Evolutionary conservation across 2,888 invertebrate species (phyloP).

Genomic region (Crioceris asparagi): DNA sequence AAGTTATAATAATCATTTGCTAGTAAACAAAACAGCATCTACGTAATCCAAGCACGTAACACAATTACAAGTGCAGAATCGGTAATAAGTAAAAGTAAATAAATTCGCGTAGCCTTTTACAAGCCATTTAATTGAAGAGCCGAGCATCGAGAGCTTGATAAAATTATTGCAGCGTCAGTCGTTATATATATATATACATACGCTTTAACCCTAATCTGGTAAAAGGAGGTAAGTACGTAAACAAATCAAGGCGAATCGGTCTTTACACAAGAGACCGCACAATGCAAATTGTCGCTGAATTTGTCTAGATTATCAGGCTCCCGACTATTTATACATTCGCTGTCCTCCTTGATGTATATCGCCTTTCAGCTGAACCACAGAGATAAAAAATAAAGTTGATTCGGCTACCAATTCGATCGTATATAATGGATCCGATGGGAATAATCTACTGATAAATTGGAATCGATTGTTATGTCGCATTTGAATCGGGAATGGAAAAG

Average conservation of each 20-base stretch:
- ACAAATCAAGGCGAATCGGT: conserved; percentile 34
- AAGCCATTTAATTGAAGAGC: conserved; percentile 35
- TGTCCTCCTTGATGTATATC: conserved; percentile 19
- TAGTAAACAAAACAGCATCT: conserved; percentile 15
- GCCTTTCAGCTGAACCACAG: conserved; percentile 9
- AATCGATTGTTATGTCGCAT: too few species aligned
- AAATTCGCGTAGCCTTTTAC: conserved; percentile 12
- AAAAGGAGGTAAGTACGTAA: conserved; percentile 31
- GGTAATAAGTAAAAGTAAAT: conserved; percentile 28
- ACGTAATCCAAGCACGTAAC: conserved; percentile 26
- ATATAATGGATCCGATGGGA: too few species aligned
- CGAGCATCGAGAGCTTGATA: conserved; percentile 28
- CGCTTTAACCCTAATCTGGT: conserved; percentile 36
- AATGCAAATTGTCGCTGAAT: conserved; percentile 40
- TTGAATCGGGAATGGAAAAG: too few species aligned
- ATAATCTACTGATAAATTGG: too few species aligned
- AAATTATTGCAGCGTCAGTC: conserved; percentile 32
- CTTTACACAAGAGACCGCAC: conserved; percentile 33
- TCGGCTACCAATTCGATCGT: too few species aligned
- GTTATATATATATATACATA: too few species aligned
- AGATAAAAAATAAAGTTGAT: too few species aligned
- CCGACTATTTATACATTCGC: conserved; percentile 20
- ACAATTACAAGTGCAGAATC: conserved; percentile 28
- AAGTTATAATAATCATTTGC: too few species aligned
- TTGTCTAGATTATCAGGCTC: conserved; percentile 38